Evolutionary conservation across 2,113 vertebrate species (phyloP).

Genomic region (Sander lucioperca): DNA sequence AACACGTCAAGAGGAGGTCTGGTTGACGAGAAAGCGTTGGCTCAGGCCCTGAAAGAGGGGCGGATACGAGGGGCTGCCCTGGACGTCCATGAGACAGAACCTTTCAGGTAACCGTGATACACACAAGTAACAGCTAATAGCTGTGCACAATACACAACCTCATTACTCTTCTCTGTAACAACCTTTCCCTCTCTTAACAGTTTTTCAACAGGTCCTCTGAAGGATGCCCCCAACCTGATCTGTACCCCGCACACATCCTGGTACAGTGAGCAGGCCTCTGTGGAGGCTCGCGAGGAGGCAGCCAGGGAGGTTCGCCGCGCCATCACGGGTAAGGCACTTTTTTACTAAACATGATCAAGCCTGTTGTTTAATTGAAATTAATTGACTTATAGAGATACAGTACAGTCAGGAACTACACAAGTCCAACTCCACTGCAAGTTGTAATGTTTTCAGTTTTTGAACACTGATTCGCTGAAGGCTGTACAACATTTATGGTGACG

Average conservation of each 20-base stretch:
- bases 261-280: slow-evolving; percentile 94
- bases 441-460: not conserved
- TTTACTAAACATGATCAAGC: not conserved
- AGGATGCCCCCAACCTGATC: slow-evolving; percentile 92
- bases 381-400: not conserved
- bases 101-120: slow-evolving; percentile 86
- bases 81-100: slow-evolving; percentile 92
- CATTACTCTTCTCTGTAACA: not conserved
- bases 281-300: slow-evolving; percentile 91
- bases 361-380: not conserved
- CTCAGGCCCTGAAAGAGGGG: slow-evolving; percentile 92
- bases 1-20: slow-evolving; percentile 92
- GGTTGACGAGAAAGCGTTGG: slow-evolving; percentile 92
- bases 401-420: not conserved
- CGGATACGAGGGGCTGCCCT: slow-evolving; percentile 92
- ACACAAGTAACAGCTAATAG: not conserved
- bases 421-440: not conserved
- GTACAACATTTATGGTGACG: not conserved
- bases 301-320: slow-evolving; percentile 92
- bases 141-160: not conserved
- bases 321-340: slow-evolving; percentile 86
- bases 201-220: slow-evolving; percentile 91
- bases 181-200: slow-evolving; percentile 62
- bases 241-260: slow-evolving; percentile 93
- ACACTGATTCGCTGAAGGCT: not conserved